A percentile compares a stretch with the other conserved stretches of the same genome.
phyloP scores from a whole-genome alignment of 1,140 invertebrate species.

The Coenobita brevimanus region DNA sequence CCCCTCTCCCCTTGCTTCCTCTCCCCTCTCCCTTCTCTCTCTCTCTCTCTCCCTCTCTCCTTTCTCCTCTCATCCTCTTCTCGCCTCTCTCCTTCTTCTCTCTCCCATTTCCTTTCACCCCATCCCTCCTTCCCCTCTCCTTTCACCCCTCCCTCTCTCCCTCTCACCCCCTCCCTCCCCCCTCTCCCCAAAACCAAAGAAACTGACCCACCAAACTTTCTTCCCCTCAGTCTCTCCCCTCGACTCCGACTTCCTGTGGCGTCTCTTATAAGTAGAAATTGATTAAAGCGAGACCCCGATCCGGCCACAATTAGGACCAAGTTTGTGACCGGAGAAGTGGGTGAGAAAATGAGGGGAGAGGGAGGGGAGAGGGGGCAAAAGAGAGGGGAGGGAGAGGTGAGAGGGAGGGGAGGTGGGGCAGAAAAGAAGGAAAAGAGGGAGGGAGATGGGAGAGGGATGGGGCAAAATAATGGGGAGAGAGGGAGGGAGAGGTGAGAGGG shows the following conservation, averaged over 20 bases:
- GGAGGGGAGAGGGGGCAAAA: background rate
- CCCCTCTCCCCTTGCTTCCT: too few species aligned
- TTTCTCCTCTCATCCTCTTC: too few species aligned
- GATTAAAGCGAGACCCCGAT: conserved; percentile 48
- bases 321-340: conserved; percentile 3
- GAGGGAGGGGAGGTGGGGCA: background rate
- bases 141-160: too few species aligned
- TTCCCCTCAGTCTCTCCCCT: background rate
- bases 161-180: background rate
- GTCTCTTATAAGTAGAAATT: conserved; percentile 59
- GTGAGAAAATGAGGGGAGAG: conserved; percentile 27
- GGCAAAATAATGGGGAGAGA: too few species aligned
- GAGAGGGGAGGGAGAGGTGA: background rate
- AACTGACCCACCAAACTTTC: background rate
- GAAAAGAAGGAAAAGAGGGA: background rate
- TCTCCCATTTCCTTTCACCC: too few species aligned
- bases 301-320: conserved; percentile 47
- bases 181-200: background rate
- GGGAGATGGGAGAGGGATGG: too few species aligned
- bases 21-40: too few species aligned
- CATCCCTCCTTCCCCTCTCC: too few species aligned
- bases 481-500: too few species aligned
- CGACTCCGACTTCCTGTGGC: conserved; percentile 31
- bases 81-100: too few species aligned
- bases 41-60: too few species aligned